Percentiles rank a stretch among this genome's conserved stretches.
These are phyloP conservation scores for Platynereis dumerilii DNA, from an alignment of 2,888 invertebrate species.

Conservation along the genomic window DNA sequence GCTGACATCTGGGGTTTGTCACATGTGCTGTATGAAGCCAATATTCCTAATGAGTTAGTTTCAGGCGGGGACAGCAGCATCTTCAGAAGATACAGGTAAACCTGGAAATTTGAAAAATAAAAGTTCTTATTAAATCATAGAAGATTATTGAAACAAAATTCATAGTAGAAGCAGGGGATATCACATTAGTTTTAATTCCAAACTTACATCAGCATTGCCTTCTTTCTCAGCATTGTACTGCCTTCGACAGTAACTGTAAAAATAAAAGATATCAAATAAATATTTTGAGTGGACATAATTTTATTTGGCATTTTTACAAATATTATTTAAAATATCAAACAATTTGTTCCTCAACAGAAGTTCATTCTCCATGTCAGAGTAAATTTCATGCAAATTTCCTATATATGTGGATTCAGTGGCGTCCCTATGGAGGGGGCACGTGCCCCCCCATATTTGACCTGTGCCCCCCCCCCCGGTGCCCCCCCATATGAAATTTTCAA, in stretches of 20 bases:
- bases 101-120: constrained; percentile 59
- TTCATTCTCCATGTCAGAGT: too few relatives aligned
- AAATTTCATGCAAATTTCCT: too few relatives aligned
- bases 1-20: constrained; percentile 77
- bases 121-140: too few relatives aligned
- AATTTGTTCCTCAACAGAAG: too few relatives aligned
- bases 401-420: too few relatives aligned
- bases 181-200: not conserved
- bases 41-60: constrained; percentile 59
- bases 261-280: constrained; percentile 5
- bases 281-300: not conserved
- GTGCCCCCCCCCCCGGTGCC: too few relatives aligned
- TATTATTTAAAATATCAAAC: not conserved
- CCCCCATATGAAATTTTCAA: too few relatives aligned
- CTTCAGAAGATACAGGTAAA: constrained; percentile 72
- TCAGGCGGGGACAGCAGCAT: constrained; percentile 69
- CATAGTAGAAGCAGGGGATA: not conserved
- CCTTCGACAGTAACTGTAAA: constrained; percentile 66
- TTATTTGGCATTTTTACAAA: not conserved
- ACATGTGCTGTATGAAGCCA: constrained; percentile 59
- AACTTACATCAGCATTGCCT: constrained; percentile 58
- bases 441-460: too few relatives aligned
- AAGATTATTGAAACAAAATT: not conserved
- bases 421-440: too few relatives aligned
- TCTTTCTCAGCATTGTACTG: constrained; percentile 67